Evolutionary conservation across 2,113 vertebrate genomes (phyloP).

Genomic region (Dicaeum eximium): DNA sequence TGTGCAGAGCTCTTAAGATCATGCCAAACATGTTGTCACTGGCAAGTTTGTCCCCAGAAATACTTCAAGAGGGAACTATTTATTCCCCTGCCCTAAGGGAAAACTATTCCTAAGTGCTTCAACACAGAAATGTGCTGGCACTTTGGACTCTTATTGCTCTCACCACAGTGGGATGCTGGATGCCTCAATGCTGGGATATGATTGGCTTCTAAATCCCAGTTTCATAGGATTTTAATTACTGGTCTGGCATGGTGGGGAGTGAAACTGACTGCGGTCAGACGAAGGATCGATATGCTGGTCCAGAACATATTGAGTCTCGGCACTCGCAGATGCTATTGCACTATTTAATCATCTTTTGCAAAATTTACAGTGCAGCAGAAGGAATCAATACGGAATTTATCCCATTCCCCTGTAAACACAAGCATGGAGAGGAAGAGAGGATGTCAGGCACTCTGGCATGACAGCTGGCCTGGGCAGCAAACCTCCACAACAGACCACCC

Average conservation of each 20-base stretch:
- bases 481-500: not conserved
- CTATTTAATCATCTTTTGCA: conserved; percentile 82
- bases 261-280: conserved; percentile 62
- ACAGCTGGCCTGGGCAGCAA: not conserved
- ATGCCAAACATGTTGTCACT: conserved; percentile 14
- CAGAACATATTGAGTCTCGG: conserved; percentile 74
- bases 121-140: conserved; percentile 44
- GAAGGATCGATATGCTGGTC: conserved; percentile 71
- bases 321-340: conserved; percentile 71
- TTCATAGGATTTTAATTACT: conserved; percentile 76
- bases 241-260: conserved; percentile 64
- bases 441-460: conserved; percentile 40
- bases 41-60: conserved; percentile 27
- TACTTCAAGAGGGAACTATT: conserved; percentile 29
- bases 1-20: not conserved
- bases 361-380: conserved; percentile 75
- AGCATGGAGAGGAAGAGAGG: conserved; percentile 39
- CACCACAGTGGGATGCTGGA: conserved; percentile 37
- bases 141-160: conserved; percentile 61
- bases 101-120: conserved; percentile 23
- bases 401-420: conserved; percentile 70
- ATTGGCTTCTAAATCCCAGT: conserved; percentile 74
- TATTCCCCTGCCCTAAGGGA: conserved; percentile 48
- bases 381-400: conserved; percentile 79
- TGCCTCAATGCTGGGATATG: conserved; percentile 39